Evolutionary conservation across 1,140 invertebrate species (phyloP).

Genomic region (Drosophila lini): DNA sequence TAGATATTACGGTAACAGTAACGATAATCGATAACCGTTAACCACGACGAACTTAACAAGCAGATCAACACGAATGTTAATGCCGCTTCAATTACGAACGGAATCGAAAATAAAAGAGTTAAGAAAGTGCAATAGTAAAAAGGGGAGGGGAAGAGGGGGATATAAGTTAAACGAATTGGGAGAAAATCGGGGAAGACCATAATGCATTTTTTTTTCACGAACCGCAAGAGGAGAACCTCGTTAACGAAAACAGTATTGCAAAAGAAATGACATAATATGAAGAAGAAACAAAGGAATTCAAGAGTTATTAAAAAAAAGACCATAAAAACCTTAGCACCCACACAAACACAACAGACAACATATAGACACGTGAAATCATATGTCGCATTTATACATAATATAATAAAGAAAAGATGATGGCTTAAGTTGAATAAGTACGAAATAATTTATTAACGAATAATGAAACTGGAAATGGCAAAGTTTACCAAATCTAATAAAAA

Average conservation of each 20-base stretch:
- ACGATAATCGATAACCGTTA: conserved; percentile 15
- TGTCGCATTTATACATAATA: conserved; percentile 79
- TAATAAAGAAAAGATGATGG: conserved; percentile 61
- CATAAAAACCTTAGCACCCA: conserved; percentile 32
- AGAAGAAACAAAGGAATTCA: conserved; percentile 6
- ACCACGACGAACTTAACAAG: not conserved
- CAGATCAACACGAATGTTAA: conserved; percentile 5
- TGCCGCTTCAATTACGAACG: conserved; percentile 7
- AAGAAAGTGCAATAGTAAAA: conserved; percentile 19
- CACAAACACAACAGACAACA: conserved; percentile 47
- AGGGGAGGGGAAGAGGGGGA: not conserved
- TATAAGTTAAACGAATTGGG: conserved; percentile 1
- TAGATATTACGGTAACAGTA: conserved; percentile 15
- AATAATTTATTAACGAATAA: conserved; percentile 77
- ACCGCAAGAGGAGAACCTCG: conserved; percentile 10
- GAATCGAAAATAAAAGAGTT: conserved; percentile 11
- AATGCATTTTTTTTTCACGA: conserved; percentile 41
- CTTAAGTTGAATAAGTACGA: conserved; percentile 77
- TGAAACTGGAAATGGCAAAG: conserved; percentile 45
- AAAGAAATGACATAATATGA: conserved; percentile 4
- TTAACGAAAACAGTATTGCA: conserved; percentile 73
- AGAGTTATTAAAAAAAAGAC: conserved; percentile 36
- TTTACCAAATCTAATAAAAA: conserved; percentile 44
- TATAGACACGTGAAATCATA: conserved; percentile 56
- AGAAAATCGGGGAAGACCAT: conserved; percentile 19